These are phyloP conservation scores for Hesperia comma DNA, from an alignment of 2,888 invertebrate species.

Conservation along the genomic window DNA sequence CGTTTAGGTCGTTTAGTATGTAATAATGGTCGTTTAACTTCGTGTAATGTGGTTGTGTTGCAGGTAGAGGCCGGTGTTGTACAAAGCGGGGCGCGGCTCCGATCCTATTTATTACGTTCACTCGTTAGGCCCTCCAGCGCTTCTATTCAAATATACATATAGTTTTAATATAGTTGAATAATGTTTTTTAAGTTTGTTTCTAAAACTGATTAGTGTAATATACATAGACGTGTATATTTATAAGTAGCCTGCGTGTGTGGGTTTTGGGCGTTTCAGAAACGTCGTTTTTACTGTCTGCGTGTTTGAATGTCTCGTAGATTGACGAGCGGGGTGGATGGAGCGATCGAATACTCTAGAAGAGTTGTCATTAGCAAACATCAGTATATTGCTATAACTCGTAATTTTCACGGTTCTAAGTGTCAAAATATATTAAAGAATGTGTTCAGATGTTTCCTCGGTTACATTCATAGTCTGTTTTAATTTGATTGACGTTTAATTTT, in stretches of 20 bases:
- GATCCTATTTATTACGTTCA: conserved; percentile 79
- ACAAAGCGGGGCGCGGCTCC: conserved; percentile 70
- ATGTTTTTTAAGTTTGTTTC: conserved; percentile 71
- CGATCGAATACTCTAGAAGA: not conserved
- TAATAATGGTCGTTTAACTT: no score
- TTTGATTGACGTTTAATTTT: no score
- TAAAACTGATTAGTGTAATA: conserved; percentile 59
- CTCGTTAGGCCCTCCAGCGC: conserved; percentile 77
- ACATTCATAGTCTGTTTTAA: no score
- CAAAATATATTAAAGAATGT: not conserved
- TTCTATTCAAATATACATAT: conserved; percentile 76
- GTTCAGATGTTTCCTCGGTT: not conserved
- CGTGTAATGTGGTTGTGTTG: conserved; percentile 46
- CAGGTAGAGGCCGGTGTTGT: conserved; percentile 74
- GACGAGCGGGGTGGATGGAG: not conserved
- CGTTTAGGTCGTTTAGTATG: no score
- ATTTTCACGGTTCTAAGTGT: not conserved
- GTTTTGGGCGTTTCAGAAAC: conserved; percentile 46
- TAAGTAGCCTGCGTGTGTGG: conserved; percentile 65
- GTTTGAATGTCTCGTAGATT: conserved; percentile 11
- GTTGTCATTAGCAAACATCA: not conserved
- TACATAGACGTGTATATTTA: conserved; percentile 54
- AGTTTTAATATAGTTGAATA: conserved; percentile 67
- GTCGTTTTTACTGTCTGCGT: conserved; percentile 30
- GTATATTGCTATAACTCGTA: no score